Evolutionary conservation across 2,888 invertebrate genomes (phyloP).

Genomic region (Epirrhoe alternata): DNA sequence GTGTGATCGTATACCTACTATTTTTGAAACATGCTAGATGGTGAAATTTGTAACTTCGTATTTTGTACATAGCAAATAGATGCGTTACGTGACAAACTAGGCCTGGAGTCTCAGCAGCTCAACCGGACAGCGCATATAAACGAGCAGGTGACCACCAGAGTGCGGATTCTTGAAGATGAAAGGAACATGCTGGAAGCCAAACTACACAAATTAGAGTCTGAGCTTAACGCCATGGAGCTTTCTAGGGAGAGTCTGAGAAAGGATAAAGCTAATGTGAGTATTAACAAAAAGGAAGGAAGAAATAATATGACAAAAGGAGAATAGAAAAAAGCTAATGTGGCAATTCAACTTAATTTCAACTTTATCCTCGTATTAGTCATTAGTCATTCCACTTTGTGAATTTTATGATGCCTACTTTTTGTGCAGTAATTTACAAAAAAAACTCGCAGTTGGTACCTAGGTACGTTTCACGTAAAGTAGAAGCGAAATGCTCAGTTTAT

Average conservation of each 20-base stretch:
- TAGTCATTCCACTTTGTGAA: too few relatives aligned
- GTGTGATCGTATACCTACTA: background rate
- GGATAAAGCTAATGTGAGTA: constrained; percentile 91
- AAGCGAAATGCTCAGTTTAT: too few relatives aligned
- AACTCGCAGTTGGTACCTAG: too few relatives aligned
- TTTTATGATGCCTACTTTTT: too few relatives aligned
- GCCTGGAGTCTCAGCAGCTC: constrained; percentile 89
- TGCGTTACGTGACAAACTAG: constrained; percentile 90
- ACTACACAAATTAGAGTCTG: constrained; percentile 91
- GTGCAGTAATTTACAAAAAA: too few relatives aligned
- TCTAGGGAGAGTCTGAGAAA: constrained; percentile 89
- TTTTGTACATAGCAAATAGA: constrained; percentile 88
- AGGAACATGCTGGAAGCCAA: constrained; percentile 89
- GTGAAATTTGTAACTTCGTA: background rate
- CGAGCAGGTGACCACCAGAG: constrained; percentile 87
- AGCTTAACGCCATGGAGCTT: constrained; percentile 89
- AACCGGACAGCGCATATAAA: constrained; percentile 88
- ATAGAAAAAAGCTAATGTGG: too few relatives aligned
- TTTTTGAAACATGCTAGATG: background rate
- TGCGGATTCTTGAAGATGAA: constrained; percentile 90
- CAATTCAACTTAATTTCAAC: too few relatives aligned
- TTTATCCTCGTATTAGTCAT: too few relatives aligned
- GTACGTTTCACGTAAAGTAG: too few relatives aligned
- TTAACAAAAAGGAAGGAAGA: constrained; percentile 4
- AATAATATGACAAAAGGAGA: too few relatives aligned